A percentile compares a stretch with the other conserved stretches of the same genome.
Evolutionary conservation across 1,140 invertebrate genomes (phyloP).

Genomic region (Cylas formicarius): DNA sequence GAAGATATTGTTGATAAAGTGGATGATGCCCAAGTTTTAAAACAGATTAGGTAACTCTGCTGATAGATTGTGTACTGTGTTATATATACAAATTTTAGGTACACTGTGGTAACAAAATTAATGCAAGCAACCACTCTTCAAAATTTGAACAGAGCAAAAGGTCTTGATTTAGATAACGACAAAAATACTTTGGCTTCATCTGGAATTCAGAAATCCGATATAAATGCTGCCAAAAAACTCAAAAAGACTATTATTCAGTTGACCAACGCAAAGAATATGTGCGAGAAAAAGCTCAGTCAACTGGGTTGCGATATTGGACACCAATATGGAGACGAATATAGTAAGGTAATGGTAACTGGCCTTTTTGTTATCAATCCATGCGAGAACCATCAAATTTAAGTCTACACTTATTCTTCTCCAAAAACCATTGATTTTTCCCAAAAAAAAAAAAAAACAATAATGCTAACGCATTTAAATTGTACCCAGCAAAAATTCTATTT

Average conservation of each 20-base stretch:
- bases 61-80: constrained; percentile 4
- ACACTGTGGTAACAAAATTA: constrained; percentile 83
- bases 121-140: constrained; percentile 89
- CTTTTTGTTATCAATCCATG: no score
- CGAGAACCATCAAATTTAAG: no score
- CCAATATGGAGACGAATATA: constrained; percentile 43
- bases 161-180: constrained; percentile 65
- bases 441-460: no score
- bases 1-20: constrained; percentile 84
- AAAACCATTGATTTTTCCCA: no score
- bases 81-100: constrained; percentile 48
- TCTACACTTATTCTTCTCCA: no score
- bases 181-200: constrained; percentile 46
- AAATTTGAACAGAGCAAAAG: constrained; percentile 78
- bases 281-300: constrained; percentile 68
- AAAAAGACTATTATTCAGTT: constrained; percentile 75
- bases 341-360: constrained; percentile 15
- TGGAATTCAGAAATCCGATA: constrained; percentile 57
- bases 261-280: constrained; percentile 74
- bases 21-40: constrained; percentile 73
- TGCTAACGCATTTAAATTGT: no score
- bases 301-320: constrained; percentile 74
- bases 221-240: constrained; percentile 61
- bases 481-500: no score
- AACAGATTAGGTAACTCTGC: constrained; percentile 60